Percentiles rank a stretch among this genome's conserved stretches.
phyloP scores from a whole-genome alignment of 2,113 vertebrate genomes.

The Hypocryptadius cinnamomeus region DNA sequence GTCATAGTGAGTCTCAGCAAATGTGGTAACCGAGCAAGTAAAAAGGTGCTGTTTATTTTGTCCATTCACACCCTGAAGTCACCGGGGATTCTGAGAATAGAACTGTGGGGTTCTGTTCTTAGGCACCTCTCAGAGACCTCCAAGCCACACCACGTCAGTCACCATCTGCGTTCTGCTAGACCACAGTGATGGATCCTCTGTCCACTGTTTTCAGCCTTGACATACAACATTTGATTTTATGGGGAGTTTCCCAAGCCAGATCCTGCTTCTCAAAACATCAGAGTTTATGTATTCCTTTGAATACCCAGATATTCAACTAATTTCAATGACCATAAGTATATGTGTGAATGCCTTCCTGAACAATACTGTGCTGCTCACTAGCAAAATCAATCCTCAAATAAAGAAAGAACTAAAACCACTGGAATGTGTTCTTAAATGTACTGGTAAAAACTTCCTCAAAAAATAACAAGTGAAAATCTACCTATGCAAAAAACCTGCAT shows the following conservation, averaged over 20 bases:
- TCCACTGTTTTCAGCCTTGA: background rate
- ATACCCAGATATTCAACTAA: background rate
- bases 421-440: background rate
- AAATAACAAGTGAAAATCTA: background rate
- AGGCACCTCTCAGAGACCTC: background rate
- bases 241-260: background rate
- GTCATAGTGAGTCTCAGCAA: background rate
- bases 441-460: background rate
- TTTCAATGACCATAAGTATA: background rate
- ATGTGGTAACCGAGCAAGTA: background rate
- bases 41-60: background rate
- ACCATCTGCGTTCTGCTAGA: background rate
- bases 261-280: background rate
- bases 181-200: background rate
- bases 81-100: background rate
- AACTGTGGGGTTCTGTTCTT: background rate
- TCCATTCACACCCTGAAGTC: background rate
- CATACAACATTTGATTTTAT: background rate
- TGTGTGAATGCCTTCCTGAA: background rate
- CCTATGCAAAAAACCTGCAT: background rate
- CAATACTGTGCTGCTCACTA: fast-evolving
- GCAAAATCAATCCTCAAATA: background rate
- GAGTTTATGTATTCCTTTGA: background rate
- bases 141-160: background rate
- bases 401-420: background rate